A percentile compares a stretch with the other conserved stretches of the same genome.
Evolutionary conservation across 2,888 invertebrate genomes (phyloP).

Genomic region (Thymelicus lineola): DNA sequence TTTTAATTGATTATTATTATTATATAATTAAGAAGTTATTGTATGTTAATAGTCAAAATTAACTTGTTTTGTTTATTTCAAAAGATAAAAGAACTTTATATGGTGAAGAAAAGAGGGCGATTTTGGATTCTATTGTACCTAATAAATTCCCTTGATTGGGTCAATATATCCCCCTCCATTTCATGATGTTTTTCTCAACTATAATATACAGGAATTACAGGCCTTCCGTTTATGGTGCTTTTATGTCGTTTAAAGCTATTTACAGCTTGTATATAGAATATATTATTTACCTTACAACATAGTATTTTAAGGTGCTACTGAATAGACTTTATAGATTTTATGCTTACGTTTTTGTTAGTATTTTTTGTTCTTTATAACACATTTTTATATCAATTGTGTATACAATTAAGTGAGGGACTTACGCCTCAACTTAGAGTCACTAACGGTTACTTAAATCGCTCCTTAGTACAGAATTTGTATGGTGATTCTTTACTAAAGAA

Average conservation of each 20-base stretch:
- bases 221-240: slow-evolving; percentile 30
- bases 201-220: slow-evolving; percentile 15
- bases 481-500: no score
- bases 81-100: no score
- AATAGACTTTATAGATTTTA: slow-evolving; percentile 28
- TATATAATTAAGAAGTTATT: no score
- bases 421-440: no score
- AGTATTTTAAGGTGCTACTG: slow-evolving; percentile 41
- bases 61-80: no score
- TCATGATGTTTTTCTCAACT: not conserved
- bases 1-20: no score
- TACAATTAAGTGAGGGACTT: not conserved
- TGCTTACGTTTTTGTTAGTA: slow-evolving; percentile 10
- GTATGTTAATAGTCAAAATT: no score
- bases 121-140: no score
- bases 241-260: slow-evolving; percentile 9
- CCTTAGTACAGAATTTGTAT: no score
- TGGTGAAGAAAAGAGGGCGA: no score
- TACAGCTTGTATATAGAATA: slow-evolving; percentile 41
- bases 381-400: slow-evolving; percentile 3
- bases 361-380: slow-evolving; percentile 7
- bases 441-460: no score
- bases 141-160: not conserved
- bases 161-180: not conserved
- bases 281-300: slow-evolving; percentile 32